phyloP scores from a whole-genome alignment of 2,113 vertebrate genomes.

The Pteruthius melanotis region DNA sequence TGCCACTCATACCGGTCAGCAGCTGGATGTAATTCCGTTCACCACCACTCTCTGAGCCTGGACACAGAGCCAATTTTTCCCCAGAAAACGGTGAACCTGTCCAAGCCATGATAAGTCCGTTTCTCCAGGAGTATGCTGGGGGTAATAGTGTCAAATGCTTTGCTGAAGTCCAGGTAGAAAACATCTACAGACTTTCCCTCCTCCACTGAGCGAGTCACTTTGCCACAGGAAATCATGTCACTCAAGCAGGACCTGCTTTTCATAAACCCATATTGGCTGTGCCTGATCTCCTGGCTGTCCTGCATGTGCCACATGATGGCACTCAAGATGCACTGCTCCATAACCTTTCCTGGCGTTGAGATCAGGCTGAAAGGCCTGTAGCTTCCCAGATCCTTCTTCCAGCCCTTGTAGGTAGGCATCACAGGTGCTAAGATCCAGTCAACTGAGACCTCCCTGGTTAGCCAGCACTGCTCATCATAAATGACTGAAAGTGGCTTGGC shows the following conservation, averaged over 20 bases:
- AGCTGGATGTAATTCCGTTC: neutral
- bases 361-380: neutral
- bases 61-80: neutral
- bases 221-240: neutral
- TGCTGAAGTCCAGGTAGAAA: neutral
- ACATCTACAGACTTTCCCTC: neutral
- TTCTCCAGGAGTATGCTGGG: neutral
- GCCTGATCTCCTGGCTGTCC: neutral
- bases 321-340: neutral
- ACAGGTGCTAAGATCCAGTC: neutral
- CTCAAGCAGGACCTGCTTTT: neutral
- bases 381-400: neutral
- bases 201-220: neutral
- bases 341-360: neutral
- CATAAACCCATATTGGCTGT: neutral
- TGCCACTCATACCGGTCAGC: no score
- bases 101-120: neutral
- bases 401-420: neutral
- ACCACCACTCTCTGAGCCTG: neutral
- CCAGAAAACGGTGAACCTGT: accelerated
- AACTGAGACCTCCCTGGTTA: neutral
- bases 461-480: neutral
- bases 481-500: neutral
- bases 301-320: neutral
- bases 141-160: neutral